phyloP scores from a whole-genome alignment of 2,113 vertebrate species.

The Zootoca vivipara region DNA sequence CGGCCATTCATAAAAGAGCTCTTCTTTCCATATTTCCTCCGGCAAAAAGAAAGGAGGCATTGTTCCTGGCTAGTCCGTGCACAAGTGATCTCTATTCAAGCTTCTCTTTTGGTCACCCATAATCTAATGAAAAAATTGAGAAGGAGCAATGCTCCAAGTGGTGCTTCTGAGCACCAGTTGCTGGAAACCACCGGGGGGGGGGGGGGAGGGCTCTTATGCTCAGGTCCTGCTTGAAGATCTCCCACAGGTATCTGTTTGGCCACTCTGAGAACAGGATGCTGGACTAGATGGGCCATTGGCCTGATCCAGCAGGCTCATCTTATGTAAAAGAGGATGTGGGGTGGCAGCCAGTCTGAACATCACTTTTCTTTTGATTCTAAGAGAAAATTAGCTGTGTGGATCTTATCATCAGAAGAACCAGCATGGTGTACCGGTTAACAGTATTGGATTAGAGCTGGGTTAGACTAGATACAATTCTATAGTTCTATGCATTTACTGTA shows the following conservation, averaged over 20 bases:
- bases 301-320: too few relatives aligned
- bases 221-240: too few relatives aligned
- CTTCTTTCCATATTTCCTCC: background rate
- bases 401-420: background rate
- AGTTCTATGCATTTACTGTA: too few relatives aligned
- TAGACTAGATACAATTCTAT: too few relatives aligned
- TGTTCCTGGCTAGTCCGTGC: background rate
- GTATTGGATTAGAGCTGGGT: background rate
- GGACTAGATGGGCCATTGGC: too few relatives aligned
- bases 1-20: conserved; percentile 6
- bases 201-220: too few relatives aligned
- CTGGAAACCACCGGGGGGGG: too few relatives aligned
- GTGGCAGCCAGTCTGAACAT: background rate
- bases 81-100: background rate
- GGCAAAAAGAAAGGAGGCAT: background rate
- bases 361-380: background rate
- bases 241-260: too few relatives aligned
- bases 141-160: conserved; percentile 20
- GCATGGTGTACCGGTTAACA: background rate
- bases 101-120: fast-evolving
- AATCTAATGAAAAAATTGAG: conserved; percentile 36
- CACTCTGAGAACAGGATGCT: too few relatives aligned
- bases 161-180: too few relatives aligned
- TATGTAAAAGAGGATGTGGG: background rate
- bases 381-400: background rate